Base-by-base conservation (phyloP, 2,888 invertebrate species). In the Drosophila mettleri region DNA sequence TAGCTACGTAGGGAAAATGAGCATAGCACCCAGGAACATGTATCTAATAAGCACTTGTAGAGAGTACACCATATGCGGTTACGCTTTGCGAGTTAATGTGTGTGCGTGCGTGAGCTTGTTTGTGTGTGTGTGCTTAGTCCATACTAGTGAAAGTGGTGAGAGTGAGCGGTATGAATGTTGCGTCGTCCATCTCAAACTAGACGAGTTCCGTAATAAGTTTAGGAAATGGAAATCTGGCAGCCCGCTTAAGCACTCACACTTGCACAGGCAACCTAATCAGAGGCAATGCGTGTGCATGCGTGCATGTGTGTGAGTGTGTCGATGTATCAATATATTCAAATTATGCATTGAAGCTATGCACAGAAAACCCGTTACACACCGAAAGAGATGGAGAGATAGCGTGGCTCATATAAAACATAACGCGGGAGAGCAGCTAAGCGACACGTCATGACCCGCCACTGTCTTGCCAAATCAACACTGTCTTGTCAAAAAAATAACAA, bases 281-380 rank as follows among this genome's bases (percentile, higher is more conserved):
- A 8, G 18, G 20, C 29, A 45, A 14, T 16, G 2, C 0, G 7
- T 10, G 24, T 16, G 2, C 3, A 10, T 52, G 20, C 27, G 29
- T 48, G 31, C 22, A 16, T 22, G 16, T 34, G 34, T 48, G 36
- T 52, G 46, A 43, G 20, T 51, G 29, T 48, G 36, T 52, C 10
- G 27, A 67, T 59, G 57, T 62, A 55, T 80, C 55, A 64, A 63
- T 73, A 63, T 73, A 71, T 78, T 86, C 36, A 75, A 75, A 73
- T 74, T 60, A 77, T 73, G 51, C 53, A 38, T 43, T 16, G 1
- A 33, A 57, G 53, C 54, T 55, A 61, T 51, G 34, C 34, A 70
- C 60, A n/a, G 41, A 71, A 85, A 84, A 84, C 83, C 88, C 87
- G 83, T 84, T 84, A 87, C 64, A 71, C 48, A 29, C n/a, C n/a